Base-by-base conservation (phyloP, 1,140 invertebrate species). In the Drosophila ficusphila region DNA sequence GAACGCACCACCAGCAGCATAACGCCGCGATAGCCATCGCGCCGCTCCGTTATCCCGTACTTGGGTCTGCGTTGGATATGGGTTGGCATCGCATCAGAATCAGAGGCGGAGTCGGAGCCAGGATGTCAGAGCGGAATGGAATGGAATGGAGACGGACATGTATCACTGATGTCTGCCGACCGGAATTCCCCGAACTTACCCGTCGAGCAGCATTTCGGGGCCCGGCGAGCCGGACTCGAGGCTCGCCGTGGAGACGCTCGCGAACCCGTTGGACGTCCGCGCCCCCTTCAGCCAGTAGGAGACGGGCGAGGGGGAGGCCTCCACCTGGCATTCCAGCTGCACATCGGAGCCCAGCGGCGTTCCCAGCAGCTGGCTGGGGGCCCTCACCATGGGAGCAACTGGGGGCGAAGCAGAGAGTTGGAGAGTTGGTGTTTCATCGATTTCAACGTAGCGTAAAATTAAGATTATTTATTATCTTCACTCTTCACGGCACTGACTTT, bases 211-310 rank as follows among this genome's bases (percentile, higher is more conserved):
- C 95, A 97, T 96, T 90, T 96, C 95, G 16, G 90, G 90, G 2
- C 90, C 81, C 4, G 90, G 89, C 38, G 90, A 91, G n/a, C 90
- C 89, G 4, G 83, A 70, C 58, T 91, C 90, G 25, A 88, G 75
- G 60, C 86, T 90, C 31, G 81, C 74, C 9, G 76, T 85, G 4
- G 89, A 90, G 0, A 91, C 54, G 53, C 90, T 90, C 42, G 73
- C 64, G 48, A 78, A 90, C 31, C 76, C 89, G 39, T 71, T 79
- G 12, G 90, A 78, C 3, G 88, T 81, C 33, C 94, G 94, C 16
- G 94, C 92, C 74, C 96, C 96, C 89, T 95, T 96, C 62, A 95
- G 93, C 96, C 96, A 97, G 91, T 96, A 96, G 92, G 96, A 97
- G 70, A 96, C 95, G 19, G 95, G 96, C 64, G 96, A 95, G 4